Base-by-base conservation (phyloP, 2,888 invertebrate genomes). In the Philopedon plagiatum region DNA sequence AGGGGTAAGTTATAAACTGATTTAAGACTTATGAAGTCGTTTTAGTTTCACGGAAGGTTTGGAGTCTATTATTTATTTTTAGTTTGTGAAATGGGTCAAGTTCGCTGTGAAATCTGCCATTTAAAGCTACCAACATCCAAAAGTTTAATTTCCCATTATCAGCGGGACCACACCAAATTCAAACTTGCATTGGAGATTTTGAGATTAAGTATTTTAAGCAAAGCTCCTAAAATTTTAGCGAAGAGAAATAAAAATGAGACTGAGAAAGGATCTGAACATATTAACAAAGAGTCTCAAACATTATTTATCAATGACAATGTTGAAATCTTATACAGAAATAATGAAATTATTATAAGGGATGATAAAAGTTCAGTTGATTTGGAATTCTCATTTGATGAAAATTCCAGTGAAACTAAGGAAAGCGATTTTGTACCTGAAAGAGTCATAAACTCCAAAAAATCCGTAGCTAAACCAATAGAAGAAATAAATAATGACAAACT, bases 341-440 rank as follows among this genome's bases (percentile, higher is more conserved):
- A 80, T 61, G 77, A 79, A 67, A 77, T 81, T 44, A 77, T 80
- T 39, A 78, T 81, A 51, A 75, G 76, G 9, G 79, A 79, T 65
- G 78, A 77, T 60, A 79, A 78, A 65, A 76, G 76, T 32, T 75
- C 71, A 23, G 75, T 80, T 18, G 78, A 79, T 65, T 74, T 78
- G 68, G 79, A 79, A 69, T 76, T 81, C 44, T 78, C 77, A 8
- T 79, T 81, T 67, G 78, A 80, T 39, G 78, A 79, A 39, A 63
- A 70, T 58, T 70, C 76, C 11, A 74, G 63, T 63, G 74, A 75
- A 54, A 70, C 56, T 26, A 74, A 71, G 56, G 71, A 75, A 65
- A 73, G 68, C 8, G 8, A n/a, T 29, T 15, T 29, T 54, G 51
- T 54, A 54, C 51, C 51, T 54, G 51, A 54, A 58, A 18, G 57